Conservation (phyloP, 2,888 invertebrate species). For the Augiades crinisus region DNA sequence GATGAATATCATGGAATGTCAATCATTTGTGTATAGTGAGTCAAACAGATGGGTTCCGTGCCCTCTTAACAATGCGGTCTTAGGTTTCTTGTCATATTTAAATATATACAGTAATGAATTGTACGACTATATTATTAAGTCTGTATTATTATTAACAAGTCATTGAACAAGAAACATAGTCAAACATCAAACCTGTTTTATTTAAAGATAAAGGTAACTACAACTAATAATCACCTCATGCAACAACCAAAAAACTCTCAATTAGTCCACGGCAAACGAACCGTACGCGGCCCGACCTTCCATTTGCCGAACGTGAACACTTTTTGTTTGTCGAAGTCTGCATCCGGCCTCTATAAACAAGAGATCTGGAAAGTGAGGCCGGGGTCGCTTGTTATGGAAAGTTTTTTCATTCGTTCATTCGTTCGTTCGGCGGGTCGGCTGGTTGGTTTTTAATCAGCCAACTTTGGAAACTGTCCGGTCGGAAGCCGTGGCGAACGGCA, state of each 20-base stretch:
- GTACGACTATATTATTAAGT: too few relatives aligned
- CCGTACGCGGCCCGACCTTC: not conserved
- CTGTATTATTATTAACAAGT: too few relatives aligned
- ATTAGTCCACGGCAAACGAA: not conserved
- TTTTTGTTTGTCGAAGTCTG: constrained; percentile 25
- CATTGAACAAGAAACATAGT: too few relatives aligned
- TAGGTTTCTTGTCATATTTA: too few relatives aligned
- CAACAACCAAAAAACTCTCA: not conserved
- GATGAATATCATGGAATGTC: too few relatives aligned
- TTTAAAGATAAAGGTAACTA: too few relatives aligned
- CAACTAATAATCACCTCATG: too few relatives aligned
- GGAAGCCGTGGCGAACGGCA: constrained; percentile 42
- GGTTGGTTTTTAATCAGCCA: constrained; percentile 59
- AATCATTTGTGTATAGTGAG: too few relatives aligned
- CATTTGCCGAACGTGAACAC: not conserved
- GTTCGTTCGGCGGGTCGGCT: constrained; percentile 28
- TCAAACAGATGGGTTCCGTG: too few relatives aligned
- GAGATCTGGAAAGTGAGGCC: constrained; percentile 27
- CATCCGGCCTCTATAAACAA: constrained; percentile 25
- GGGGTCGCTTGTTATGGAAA: constrained; percentile 34
- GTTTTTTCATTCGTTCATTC: constrained; percentile 36
- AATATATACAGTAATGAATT: too few relatives aligned
- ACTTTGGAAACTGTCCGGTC: constrained; percentile 56
- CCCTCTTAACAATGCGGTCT: too few relatives aligned
- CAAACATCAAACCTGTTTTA: too few relatives aligned